Evolutionary conservation across 2,888 invertebrate genomes (phyloP).

Genomic region (Pomacea canaliculata): DNA sequence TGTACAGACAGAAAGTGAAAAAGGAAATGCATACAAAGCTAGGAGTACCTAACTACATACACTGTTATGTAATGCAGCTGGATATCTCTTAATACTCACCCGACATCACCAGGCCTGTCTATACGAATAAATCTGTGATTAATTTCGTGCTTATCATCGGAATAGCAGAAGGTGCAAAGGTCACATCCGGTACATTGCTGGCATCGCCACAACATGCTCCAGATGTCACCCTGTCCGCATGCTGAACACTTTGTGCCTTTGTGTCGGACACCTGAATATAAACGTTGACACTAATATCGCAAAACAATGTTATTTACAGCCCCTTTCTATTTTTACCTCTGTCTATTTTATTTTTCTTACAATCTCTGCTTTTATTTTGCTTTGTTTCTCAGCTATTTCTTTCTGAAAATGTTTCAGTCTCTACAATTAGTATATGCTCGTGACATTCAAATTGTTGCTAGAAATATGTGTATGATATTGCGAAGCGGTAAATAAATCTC

Average conservation of each 20-base stretch:
- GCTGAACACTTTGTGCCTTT: constrained; percentile 1
- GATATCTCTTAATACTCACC: constrained; percentile 9
- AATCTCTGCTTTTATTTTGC: too few relatives aligned
- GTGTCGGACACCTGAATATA: constrained; percentile 7
- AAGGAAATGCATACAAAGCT: too few relatives aligned
- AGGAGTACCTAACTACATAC: too few relatives aligned
- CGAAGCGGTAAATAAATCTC: too few relatives aligned
- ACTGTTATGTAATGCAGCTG: too few relatives aligned
- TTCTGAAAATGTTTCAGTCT: too few relatives aligned
- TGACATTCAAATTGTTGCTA: neutral
- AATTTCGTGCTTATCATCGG: constrained; percentile 20
- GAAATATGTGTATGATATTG: neutral
- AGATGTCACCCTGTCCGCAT: constrained; percentile 14
- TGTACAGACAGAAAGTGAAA: too few relatives aligned
- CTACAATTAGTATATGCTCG: too few relatives aligned
- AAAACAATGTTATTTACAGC: neutral
- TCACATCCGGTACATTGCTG: constrained; percentile 12
- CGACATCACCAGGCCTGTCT: constrained; percentile 8
- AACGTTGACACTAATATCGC: too few relatives aligned
- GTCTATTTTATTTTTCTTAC: too few relatives aligned
- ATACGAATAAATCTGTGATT: constrained; percentile 27
- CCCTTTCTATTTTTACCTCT: too few relatives aligned
- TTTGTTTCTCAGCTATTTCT: too few relatives aligned
- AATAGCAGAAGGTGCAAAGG: constrained; percentile 28
- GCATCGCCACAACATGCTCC: constrained; percentile 27